Percentiles rank a stretch among this genome's conserved stretches.
Evolutionary conservation across 2,888 invertebrate genomes (phyloP).

Genomic region (Gisinianus flammeolus): DNA sequence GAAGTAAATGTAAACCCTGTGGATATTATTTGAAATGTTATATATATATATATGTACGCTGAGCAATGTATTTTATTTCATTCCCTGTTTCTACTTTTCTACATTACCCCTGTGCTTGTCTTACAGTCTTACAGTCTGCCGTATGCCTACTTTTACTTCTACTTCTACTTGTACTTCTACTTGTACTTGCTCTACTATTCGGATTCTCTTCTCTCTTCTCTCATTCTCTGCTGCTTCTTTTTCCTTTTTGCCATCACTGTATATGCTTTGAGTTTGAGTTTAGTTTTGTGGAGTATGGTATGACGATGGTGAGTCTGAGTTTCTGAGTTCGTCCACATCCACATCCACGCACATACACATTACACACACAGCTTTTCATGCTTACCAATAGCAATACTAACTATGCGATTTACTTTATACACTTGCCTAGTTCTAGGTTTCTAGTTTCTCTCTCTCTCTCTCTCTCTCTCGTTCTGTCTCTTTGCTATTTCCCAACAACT

Average conservation of each 20-base stretch:
- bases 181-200: neutral
- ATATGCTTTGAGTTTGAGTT: neutral
- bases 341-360: neutral
- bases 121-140: neutral
- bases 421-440: neutral
- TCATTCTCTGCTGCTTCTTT: neutral
- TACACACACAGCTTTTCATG: neutral
- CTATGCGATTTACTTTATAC: neutral
- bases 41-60: neutral
- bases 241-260: neutral
- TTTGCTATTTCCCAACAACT: neutral
- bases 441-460: neutral
- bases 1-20: neutral
- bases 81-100: neutral
- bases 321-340: neutral
- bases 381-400: neutral
- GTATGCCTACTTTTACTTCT: conserved; percentile 1
- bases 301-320: neutral
- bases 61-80: conserved; percentile 1
- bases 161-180: neutral
- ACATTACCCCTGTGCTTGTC: neutral
- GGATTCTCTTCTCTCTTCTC: neutral
- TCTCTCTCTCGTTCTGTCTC: neutral
- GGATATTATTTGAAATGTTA: neutral
- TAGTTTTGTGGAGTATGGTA: neutral